Base-by-base conservation (phyloP, 2,113 vertebrate species). In the Dunckerocampus dactyliophorus region DNA sequence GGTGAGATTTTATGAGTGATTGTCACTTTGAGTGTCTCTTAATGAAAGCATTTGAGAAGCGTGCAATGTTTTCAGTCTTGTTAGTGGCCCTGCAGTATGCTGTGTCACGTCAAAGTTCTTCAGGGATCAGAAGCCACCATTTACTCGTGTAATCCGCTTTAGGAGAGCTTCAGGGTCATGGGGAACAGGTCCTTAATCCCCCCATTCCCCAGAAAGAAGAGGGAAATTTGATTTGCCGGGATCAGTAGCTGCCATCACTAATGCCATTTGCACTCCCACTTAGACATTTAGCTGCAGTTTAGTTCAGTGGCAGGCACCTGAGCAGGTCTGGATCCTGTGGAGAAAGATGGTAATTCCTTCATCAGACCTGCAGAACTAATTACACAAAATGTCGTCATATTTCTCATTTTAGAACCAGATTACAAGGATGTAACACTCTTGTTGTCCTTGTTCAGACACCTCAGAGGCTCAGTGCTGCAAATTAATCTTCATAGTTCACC, bases 121-220 rank as follows among this genome's bases (percentile, higher is more conserved):
- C 50, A 10, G 21, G 49, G 52, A 79, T 82, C 79, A 81, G 77
- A 74, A 80, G 69, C 71, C 76, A 74, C 65, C 75, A 37, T 67
- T 69, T 51, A 69, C 63, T 74, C 60, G 54, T 37, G 37, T 84
- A 84, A 86, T 86, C 84, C 77, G 46, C 77, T 73, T 81, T 79
- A 79, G 74, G 63, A 73, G 73, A 74, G 57, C 71, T 69, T 59
- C 12, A 20, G 75, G 79, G 82, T 81, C 75, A 54, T 81, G 82
- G 82, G 80, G 69, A 77, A 74, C 76, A 64, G 9, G 60, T 49
- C 7, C 7, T 72, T 79, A 77, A 81, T 77, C 74, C 77, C 62
- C 63, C 63, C 74, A 34, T 42, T 37, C 15, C 55, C 57, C 31
- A 72, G 59, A 61, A 55, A 28, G 58, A 69, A 52, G 1, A 52